Conservation (phyloP, 2,888 invertebrate genomes). For the Melitaea athalia region DNA sequence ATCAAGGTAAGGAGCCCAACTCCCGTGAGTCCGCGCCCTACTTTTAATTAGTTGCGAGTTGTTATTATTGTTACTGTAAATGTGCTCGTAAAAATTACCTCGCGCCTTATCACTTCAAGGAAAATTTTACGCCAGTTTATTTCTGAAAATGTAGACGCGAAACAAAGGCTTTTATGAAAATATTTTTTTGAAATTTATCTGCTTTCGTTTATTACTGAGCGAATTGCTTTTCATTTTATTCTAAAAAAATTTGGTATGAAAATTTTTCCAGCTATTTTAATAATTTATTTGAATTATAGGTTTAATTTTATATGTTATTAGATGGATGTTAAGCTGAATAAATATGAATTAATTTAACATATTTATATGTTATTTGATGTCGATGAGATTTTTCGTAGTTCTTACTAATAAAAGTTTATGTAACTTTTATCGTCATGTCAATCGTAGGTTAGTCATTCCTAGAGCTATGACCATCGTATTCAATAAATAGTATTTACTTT, state of each 20-base stretch:
- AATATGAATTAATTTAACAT: too few species aligned
- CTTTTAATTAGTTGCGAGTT: constrained; percentile 78
- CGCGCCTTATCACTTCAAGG: constrained; percentile 58
- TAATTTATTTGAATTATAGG: not conserved
- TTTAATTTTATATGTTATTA: too few species aligned
- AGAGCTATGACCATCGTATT: too few species aligned
- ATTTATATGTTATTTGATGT: too few species aligned
- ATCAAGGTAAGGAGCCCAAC: constrained; percentile 65
- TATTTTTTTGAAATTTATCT: constrained; percentile 32
- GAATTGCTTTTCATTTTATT: constrained; percentile 26
- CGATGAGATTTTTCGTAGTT: too few species aligned
- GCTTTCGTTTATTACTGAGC: constrained; percentile 23
- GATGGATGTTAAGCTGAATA: too few species aligned
- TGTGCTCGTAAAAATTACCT: constrained; percentile 70
- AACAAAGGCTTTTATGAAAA: constrained; percentile 35
- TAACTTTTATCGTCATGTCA: too few species aligned
- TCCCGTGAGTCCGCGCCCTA: constrained; percentile 60
- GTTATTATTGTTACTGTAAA: constrained; percentile 74
- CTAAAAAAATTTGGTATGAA: not conserved
- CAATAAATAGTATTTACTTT: too few species aligned
- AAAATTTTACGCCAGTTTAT: constrained; percentile 50
- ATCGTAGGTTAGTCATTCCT: too few species aligned
- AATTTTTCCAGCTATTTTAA: not conserved
- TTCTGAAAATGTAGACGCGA: constrained; percentile 34
- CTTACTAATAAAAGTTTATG: too few species aligned